Evolutionary conservation across 2,888 invertebrate species (phyloP), one percentile per base, ranked within the genome.

Genomic region (Lydus trimaculatus): DNA sequence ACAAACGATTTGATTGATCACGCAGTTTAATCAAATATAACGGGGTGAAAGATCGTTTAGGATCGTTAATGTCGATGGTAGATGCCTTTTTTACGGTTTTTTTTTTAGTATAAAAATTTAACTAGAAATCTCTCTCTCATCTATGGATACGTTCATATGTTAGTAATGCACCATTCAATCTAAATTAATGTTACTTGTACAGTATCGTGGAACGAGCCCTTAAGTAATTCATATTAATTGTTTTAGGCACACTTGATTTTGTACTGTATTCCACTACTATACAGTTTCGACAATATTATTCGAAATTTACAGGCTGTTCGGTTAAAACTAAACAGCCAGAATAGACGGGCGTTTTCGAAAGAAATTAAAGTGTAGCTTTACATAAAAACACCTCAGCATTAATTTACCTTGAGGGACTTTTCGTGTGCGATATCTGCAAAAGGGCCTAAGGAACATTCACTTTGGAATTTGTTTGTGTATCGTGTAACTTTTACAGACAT

Each of bases 141-240:
- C 66, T 70, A 65, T 70, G 72, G 70, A 71, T 70, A 64, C 64
- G 72, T 69, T 72, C 59, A 65, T 63, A 52, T 70, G 67, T 69
- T 63, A 72, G 69, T 66, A 65, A 56, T 62, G 69, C 69, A 74
- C 75, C 78, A 77, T 81, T 82, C 82, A 80, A 82, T 82, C 80
- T 82, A 82, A 82, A 82, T 83, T 83, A 81, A 82, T 82, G 81
- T 77, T 79, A 78, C 79, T 80, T 79, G 79, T 76, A 79, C 78
- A 77, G 77, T 78, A 78, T 78, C 76, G 77, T 76, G 77, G 78
- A 80, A 80, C 80, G 78, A 79, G 78, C 79, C 79, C 79, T 80
- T 80, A 80, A 81, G 78, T 81, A 80, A 82, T 81, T 81, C 79
- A 81, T 81, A 81, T 79, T 81, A 80, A 80, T 81, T 81, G 78